Percentiles rank a stretch among this genome's conserved stretches.
phyloP scores from a whole-genome alignment of 1,140 invertebrate species.

The Metopolophium dirhodum region DNA sequence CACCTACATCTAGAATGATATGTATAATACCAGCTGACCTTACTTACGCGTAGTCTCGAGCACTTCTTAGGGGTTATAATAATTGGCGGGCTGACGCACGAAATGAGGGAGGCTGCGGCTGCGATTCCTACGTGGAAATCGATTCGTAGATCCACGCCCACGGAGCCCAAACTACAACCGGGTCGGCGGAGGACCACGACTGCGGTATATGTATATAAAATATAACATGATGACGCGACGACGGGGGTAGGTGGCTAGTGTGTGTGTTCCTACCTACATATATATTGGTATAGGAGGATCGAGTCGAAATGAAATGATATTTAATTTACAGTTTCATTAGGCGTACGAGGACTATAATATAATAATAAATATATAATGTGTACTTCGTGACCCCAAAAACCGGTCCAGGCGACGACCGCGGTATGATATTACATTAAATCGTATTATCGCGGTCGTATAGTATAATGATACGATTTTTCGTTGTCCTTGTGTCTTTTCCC shows the following conservation, averaged over 20 bases:
- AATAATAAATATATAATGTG: background rate
- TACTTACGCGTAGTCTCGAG: background rate
- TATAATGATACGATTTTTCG: slow-evolving; percentile 30
- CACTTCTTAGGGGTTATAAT: background rate
- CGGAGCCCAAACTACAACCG: background rate
- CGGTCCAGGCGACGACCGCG: slow-evolving; percentile 22
- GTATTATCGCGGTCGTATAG: background rate
- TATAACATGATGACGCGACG: background rate
- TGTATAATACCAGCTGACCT: background rate
- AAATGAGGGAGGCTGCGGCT: background rate
- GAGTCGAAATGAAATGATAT: slow-evolving; percentile 51
- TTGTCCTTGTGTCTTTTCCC: slow-evolving; percentile 27
- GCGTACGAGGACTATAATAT: background rate
- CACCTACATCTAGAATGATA: background rate
- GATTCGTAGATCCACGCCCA: slow-evolving; percentile 35
- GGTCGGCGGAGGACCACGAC: background rate
- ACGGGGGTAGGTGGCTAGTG: background rate
- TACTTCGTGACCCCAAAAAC: slow-evolving; percentile 45
- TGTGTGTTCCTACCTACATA: background rate
- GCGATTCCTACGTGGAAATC: slow-evolving; percentile 20
- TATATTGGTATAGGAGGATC: background rate
- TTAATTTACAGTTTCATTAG: slow-evolving; percentile 55
- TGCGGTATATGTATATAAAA: background rate
- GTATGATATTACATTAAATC: slow-evolving; percentile 21
- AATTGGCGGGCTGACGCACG: background rate